Evolutionary conservation across 2,888 invertebrate genomes (phyloP).

Genomic region (Sialis lutaria): DNA sequence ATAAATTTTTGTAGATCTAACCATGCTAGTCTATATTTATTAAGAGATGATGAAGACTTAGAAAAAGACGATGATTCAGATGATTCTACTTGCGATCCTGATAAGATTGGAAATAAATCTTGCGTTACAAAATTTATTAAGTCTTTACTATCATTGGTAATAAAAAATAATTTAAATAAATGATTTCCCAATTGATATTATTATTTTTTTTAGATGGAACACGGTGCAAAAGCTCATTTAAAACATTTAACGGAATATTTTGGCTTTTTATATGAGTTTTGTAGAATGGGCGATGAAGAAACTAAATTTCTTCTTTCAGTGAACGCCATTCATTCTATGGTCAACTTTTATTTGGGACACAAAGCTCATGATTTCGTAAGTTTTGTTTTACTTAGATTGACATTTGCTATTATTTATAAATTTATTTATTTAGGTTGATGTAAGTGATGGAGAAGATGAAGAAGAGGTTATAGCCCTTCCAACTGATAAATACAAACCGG

Average conservation of each 20-base stretch:
- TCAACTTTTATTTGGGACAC: slow-evolving; percentile 82
- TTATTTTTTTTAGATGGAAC: slow-evolving; percentile 42
- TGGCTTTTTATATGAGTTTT: slow-evolving; percentile 79
- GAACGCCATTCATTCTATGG: slow-evolving; percentile 77
- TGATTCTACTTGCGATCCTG: slow-evolving; percentile 36
- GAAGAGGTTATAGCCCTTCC: slow-evolving; percentile 44
- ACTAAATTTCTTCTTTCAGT: slow-evolving; percentile 72
- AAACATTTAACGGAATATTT: slow-evolving; percentile 88
- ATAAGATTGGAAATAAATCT: slow-evolving; percentile 51
- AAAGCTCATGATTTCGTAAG: slow-evolving; percentile 54
- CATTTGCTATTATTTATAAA: background rate
- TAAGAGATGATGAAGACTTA: slow-evolving; percentile 29
- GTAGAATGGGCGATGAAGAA: slow-evolving; percentile 90
- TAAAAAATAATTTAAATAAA: slow-evolving; percentile 15
- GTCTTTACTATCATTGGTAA: slow-evolving; percentile 66
- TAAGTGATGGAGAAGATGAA: slow-evolving; percentile 57
- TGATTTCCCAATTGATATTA: background rate
- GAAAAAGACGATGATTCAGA: slow-evolving; percentile 32
- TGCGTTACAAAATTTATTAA: slow-evolving; percentile 88
- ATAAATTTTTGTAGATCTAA: slow-evolving; percentile 26
- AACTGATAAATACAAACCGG: slow-evolving; percentile 67
- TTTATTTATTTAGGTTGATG: slow-evolving; percentile 28
- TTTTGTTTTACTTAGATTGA: slow-evolving; percentile 7
- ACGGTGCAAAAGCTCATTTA: slow-evolving; percentile 69
- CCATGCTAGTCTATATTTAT: slow-evolving; percentile 42